Conservation (phyloP, 2,797 vertebrate species). For the Centropyge bicolor region DNA sequence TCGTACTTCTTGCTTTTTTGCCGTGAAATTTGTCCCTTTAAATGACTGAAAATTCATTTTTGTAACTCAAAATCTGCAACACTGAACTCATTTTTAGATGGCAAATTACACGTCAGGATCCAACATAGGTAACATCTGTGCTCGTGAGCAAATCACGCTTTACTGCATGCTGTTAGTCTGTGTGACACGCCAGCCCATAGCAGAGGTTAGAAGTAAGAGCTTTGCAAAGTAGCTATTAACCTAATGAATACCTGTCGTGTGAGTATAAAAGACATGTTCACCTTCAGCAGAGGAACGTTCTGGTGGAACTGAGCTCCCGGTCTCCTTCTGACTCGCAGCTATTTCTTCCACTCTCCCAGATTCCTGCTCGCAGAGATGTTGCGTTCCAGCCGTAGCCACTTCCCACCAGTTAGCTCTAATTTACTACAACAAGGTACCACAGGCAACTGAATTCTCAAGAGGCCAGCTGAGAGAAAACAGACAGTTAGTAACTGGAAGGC, state of each 20-base stretch:
- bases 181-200: constrained; percentile 32
- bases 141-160: constrained; percentile 18
- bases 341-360: constrained; percentile 29
- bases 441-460: constrained; percentile 53
- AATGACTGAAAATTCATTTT: not conserved
- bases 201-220: constrained; percentile 62
- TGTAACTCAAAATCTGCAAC: not conserved
- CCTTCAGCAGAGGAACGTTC: constrained; percentile 74
- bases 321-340: constrained; percentile 47
- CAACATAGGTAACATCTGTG: not conserved
- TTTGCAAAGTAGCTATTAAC: constrained; percentile 70
- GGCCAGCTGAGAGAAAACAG: constrained; percentile 51
- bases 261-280: constrained; percentile 86
- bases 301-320: constrained; percentile 36
- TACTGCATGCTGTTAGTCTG: constrained; percentile 72
- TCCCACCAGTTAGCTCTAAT: constrained; percentile 77
- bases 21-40: not conserved
- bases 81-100: not conserved
- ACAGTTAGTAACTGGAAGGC: constrained; percentile 42
- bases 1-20: not conserved
- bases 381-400: constrained; percentile 52
- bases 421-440: constrained; percentile 69
- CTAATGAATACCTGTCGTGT: constrained; percentile 79
- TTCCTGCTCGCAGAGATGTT: constrained; percentile 48
- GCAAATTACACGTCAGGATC: not conserved